Evolutionary conservation across 2,113 vertebrate species (phyloP).

Genomic region (Malaclemys terrapin): DNA sequence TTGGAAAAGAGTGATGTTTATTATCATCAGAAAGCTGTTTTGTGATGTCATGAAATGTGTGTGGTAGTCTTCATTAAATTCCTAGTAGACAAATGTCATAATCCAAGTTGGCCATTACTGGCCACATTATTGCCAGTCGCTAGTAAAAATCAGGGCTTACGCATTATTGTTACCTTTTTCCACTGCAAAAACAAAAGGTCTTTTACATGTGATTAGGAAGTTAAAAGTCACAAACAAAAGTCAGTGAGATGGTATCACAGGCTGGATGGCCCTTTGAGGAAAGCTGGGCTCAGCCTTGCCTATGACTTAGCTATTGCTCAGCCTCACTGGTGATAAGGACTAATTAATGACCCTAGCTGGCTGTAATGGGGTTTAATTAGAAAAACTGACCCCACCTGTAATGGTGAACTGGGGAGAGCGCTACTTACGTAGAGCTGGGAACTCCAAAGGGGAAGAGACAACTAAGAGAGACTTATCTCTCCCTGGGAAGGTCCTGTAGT

Average conservation of each 20-base stretch:
- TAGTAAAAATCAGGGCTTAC: neutral
- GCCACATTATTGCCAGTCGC: neutral
- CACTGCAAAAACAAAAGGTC: neutral
- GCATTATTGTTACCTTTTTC: neutral
- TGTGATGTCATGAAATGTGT: neutral
- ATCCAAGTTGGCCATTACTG: neutral
- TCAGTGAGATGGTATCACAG: neutral
- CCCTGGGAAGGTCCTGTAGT: neutral
- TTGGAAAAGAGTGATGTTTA: neutral
- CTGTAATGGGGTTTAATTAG: neutral
- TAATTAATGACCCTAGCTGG: neutral
- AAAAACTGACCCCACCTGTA: neutral
- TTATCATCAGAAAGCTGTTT: neutral
- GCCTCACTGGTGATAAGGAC: neutral
- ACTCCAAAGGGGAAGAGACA: too few species aligned
- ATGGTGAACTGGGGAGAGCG: neutral
- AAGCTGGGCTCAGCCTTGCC: neutral
- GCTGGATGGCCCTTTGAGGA: neutral
- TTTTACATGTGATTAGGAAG: neutral
- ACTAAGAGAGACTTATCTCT: too few species aligned
- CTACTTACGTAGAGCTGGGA: neutral
- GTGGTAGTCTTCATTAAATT: neutral
- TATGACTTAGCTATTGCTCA: neutral
- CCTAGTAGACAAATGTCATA: neutral
- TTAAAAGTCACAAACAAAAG: too few species aligned